These are phyloP conservation scores for Tetragonula clypearis DNA, from an alignment of 1,140 invertebrate species.

Conservation along the genomic window DNA sequence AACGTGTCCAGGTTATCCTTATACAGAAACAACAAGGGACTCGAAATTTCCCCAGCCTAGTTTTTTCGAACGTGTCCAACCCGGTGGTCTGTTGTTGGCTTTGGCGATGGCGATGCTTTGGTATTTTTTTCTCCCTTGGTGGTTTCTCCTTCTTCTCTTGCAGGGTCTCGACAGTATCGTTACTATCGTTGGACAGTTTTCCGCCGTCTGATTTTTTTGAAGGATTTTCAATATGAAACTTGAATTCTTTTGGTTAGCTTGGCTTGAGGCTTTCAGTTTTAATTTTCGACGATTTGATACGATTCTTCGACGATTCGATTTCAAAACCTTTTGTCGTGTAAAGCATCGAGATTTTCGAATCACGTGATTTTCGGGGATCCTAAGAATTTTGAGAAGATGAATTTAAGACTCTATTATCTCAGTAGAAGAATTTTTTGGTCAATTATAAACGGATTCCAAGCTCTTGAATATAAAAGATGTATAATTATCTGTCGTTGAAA, in stretches of 20 bases:
- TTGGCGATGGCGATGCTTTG: not conserved
- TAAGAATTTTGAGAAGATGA: not conserved
- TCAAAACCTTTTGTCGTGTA: too few species aligned
- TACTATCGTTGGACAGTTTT: too few species aligned
- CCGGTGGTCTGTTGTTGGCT: too few species aligned
- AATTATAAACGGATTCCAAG: not conserved
- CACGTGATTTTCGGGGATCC: not conserved
- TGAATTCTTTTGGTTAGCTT: too few species aligned
- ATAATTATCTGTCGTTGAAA: not conserved
- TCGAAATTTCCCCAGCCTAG: constrained; percentile 42
- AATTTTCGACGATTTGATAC: too few species aligned
- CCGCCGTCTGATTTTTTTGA: not conserved
- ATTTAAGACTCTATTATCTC: not conserved
- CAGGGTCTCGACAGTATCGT: not conserved
- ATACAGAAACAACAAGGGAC: constrained; percentile 53
- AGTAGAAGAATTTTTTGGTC: too few species aligned
- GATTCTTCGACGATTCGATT: too few species aligned
- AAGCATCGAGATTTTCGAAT: too few species aligned
- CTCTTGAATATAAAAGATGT: not conserved
- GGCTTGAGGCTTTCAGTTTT: too few species aligned
- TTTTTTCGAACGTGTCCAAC: not conserved
- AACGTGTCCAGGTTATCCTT: constrained; percentile 66
- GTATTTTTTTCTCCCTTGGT: not conserved
- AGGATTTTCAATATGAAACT: not conserved
- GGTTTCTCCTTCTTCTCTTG: not conserved